Percentiles rank a stretch among this genome's conserved stretches.
Conservation (phyloP, 2,113 vertebrate species). For the Platanista minor region DNA sequence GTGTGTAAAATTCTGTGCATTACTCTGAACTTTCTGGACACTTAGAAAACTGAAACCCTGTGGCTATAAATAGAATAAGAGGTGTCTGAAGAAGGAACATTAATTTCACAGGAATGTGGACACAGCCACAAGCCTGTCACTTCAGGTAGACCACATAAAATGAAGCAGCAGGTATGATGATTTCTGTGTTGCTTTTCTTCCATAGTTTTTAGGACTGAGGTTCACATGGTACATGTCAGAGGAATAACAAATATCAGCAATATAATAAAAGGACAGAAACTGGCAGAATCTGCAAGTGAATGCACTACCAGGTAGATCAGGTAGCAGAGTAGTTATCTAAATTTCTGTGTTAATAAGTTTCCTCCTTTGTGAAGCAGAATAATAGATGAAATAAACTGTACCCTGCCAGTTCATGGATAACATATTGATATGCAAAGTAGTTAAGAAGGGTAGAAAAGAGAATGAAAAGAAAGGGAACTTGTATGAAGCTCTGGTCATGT, state of each 20-base stretch:
- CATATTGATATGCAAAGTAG: background rate
- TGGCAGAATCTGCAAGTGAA: background rate
- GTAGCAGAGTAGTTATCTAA: background rate
- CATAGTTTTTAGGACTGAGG: constrained; percentile 32
- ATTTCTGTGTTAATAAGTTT: background rate
- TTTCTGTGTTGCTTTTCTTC: constrained; percentile 16
- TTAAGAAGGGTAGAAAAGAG: background rate
- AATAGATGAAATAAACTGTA: background rate
- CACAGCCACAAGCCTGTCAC: constrained; percentile 74
- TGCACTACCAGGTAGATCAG: background rate
- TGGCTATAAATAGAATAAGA: constrained; percentile 84
- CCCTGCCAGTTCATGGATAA: background rate
- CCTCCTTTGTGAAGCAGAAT: background rate
- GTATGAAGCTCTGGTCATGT: background rate
- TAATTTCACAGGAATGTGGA: constrained; percentile 85
- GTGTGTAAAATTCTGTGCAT: constrained; percentile 43
- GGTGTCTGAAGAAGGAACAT: constrained; percentile 80
- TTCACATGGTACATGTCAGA: background rate
- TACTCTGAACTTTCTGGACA: constrained; percentile 59
- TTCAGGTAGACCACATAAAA: constrained; percentile 62
- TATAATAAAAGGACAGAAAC: background rate
- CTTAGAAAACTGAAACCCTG: constrained; percentile 63
- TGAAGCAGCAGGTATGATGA: constrained; percentile 11
- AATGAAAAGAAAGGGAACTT: background rate
- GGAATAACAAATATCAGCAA: constrained; percentile 32